Evolutionary conservation across 2,113 vertebrate genomes (phyloP).

Genomic region (Oryzias melastigma): DNA sequence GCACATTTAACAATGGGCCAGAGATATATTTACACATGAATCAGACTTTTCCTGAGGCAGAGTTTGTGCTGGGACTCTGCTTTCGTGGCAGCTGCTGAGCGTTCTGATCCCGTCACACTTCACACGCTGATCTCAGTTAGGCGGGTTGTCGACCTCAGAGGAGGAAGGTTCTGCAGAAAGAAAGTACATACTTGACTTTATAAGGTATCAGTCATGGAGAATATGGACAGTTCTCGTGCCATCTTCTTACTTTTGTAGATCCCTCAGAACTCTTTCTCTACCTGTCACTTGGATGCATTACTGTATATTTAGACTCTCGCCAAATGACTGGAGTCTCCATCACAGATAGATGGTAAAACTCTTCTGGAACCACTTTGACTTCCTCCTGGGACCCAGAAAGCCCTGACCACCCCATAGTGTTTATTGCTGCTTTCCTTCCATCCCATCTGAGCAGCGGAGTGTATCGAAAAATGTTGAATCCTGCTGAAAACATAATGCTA

Average conservation of each 20-base stretch:
- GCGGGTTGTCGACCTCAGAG: slow-evolving; percentile 38
- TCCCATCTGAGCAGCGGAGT: slow-evolving; percentile 31
- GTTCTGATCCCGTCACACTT: slow-evolving; percentile 57
- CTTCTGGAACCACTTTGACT: slow-evolving; percentile 43
- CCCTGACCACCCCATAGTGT: slow-evolving; percentile 41
- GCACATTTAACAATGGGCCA: slow-evolving; percentile 5
- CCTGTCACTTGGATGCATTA: slow-evolving; percentile 24
- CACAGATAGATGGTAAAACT: slow-evolving; percentile 52
- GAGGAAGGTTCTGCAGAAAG: slow-evolving; percentile 49
- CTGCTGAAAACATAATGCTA: slow-evolving; percentile 29
- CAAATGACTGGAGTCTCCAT: slow-evolving; percentile 55
- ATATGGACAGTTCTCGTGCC: slow-evolving; percentile 9
- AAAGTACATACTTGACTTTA: slow-evolving; percentile 22
- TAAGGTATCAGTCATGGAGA: slow-evolving; percentile 4
- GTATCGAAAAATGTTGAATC: slow-evolving; percentile 37
- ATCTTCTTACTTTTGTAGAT: slow-evolving; percentile 5
- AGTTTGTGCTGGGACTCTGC: slow-evolving; percentile 50
- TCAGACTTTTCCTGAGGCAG: slow-evolving; percentile 35
- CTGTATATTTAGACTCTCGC: slow-evolving; percentile 34
- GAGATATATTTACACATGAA: slow-evolving; percentile 10
- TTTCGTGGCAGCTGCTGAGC: slow-evolving; percentile 63
- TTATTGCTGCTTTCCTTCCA: slow-evolving; percentile 35
- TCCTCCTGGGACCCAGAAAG: slow-evolving; percentile 35
- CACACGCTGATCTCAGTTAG: slow-evolving; percentile 48
- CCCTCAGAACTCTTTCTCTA: slow-evolving; percentile 10